Conservation (phyloP, 2,113 vertebrate species). For the Alligator mississippiensis region DNA sequence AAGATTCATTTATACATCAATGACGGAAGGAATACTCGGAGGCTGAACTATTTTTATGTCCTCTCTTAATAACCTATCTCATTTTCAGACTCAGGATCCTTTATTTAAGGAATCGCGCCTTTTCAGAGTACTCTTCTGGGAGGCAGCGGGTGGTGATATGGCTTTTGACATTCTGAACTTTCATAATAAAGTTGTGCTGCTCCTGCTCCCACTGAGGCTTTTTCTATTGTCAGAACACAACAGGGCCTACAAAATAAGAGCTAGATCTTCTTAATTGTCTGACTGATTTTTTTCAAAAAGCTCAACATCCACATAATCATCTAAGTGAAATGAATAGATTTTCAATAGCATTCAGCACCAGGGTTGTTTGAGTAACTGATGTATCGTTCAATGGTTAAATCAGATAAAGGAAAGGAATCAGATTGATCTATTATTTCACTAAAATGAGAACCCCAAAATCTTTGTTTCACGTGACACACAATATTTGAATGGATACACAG, state of each 20-base stretch:
- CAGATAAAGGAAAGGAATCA: no score
- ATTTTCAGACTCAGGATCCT: background rate
- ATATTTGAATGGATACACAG: no score
- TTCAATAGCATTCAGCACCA: no score
- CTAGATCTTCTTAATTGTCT: background rate
- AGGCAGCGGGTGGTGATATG: background rate
- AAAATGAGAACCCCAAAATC: no score
- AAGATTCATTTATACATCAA: constrained; percentile 24
- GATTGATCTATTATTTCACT: no score
- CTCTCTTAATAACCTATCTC: background rate
- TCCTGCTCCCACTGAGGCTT: background rate
- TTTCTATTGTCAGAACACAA: background rate
- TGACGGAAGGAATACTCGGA: constrained; percentile 28
- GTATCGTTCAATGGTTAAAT: no score
- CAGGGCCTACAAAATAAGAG: background rate
- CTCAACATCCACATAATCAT: background rate
- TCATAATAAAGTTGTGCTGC: background rate
- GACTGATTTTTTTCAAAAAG: background rate
- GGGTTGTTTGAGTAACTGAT: no score
- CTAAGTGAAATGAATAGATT: background rate
- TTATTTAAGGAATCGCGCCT: background rate
- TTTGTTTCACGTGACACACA: no score
- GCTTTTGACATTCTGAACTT: background rate
- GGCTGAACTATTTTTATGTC: constrained; percentile 16
- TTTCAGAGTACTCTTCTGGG: background rate